phyloP scores from a whole-genome alignment of 2,113 vertebrate species.

The Xiphophorus hellerii region DNA sequence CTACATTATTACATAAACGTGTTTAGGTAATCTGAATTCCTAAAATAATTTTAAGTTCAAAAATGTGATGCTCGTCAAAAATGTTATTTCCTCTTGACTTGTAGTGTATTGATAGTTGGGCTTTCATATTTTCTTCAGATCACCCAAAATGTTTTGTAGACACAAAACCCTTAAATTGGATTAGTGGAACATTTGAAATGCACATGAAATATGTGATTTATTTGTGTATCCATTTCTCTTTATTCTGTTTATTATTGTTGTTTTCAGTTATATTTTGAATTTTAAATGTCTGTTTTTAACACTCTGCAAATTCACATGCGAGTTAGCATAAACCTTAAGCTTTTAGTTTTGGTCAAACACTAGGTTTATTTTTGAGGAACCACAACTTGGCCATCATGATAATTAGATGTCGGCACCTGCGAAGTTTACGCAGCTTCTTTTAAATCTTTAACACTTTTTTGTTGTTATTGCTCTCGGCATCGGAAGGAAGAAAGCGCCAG shows the following conservation, averaged over 20 bases:
- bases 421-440: background rate
- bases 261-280: background rate
- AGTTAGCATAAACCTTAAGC: background rate
- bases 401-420: slow-evolving; percentile 1
- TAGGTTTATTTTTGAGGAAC: background rate
- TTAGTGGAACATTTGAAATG: no score
- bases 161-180: background rate
- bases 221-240: background rate
- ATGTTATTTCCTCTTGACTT: background rate
- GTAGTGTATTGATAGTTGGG: background rate
- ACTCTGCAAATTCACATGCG: background rate
- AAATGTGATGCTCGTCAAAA: no score
- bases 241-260: background rate
- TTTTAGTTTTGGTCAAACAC: background rate
- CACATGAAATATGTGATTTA: background rate
- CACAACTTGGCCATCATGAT: background rate
- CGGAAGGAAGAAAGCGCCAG: background rate
- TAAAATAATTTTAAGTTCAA: no score
- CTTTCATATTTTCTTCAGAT: background rate
- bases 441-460: slow-evolving; percentile 1
- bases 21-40: no score
- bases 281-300: background rate
- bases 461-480: no score
- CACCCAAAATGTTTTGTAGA: background rate
- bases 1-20: no score